Evolutionary conservation across 2,113 vertebrate genomes (phyloP).

Genomic region (Petaurus breviceps): DNA sequence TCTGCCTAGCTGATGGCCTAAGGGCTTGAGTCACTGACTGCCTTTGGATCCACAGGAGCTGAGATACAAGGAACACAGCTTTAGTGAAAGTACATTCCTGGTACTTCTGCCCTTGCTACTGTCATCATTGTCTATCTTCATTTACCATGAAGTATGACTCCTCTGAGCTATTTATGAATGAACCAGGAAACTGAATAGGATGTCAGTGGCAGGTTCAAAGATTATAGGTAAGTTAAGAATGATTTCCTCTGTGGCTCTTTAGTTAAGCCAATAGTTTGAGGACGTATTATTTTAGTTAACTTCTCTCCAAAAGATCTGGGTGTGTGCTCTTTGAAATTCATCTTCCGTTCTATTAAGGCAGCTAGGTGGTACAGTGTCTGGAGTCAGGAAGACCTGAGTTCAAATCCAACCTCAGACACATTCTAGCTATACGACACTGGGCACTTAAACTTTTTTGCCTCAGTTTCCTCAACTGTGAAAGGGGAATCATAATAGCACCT

Average conservation of each 20-base stretch:
- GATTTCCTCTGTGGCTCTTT: background rate
- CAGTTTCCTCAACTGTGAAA: background rate
- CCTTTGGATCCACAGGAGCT: background rate
- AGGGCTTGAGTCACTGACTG: background rate
- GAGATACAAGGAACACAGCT: background rate
- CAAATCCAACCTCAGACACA: background rate
- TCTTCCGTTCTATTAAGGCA: background rate
- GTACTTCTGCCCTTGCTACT: background rate
- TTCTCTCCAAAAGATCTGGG: background rate
- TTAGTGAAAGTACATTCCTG: background rate
- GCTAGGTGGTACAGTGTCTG: background rate
- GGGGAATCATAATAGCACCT: background rate
- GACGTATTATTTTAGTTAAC: background rate
- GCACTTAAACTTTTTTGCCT: background rate
- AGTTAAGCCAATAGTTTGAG: background rate
- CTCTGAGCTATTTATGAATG: slow-evolving; percentile 5
- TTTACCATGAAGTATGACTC: background rate
- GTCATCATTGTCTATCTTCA: background rate
- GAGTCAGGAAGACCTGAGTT: background rate
- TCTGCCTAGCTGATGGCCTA: background rate
- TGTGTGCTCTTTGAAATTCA: background rate
- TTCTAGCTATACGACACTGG: background rate
- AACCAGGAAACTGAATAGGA: background rate
- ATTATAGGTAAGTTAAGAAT: background rate
- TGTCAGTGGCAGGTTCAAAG: background rate